Conservation (phyloP, 2,113 vertebrate species). For the Poecile atricapillus region DNA sequence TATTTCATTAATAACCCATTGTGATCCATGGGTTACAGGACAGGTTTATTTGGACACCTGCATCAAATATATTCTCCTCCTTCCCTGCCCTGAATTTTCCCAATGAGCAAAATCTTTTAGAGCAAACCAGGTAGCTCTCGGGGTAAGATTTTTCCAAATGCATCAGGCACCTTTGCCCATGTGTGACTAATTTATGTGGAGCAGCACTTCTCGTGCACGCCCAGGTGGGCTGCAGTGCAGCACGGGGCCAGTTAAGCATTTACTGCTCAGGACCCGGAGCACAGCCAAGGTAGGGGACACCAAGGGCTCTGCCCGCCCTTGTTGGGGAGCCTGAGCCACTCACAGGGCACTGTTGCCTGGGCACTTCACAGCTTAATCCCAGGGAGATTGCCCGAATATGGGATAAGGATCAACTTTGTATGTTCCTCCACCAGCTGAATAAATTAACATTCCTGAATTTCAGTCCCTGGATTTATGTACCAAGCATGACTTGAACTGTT, state of each 20-base stretch:
- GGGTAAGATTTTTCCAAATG: not conserved
- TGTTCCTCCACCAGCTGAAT: not conserved
- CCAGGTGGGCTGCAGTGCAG: not conserved
- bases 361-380: not conserved
- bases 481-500: not conserved
- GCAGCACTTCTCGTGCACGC: not conserved
- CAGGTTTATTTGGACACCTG: conserved; percentile 51
- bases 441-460: conserved; percentile 3
- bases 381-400: not conserved
- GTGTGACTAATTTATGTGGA: conserved; percentile 49
- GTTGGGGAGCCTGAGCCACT: not conserved
- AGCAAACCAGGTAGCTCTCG: not conserved
- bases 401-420: not conserved
- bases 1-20: conserved; percentile 53
- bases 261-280: not conserved
- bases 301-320: fast-evolving
- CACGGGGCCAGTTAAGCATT: not conserved
- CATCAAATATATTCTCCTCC: not conserved
- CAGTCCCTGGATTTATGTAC: not conserved
- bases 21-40: conserved; percentile 30
- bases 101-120: not conserved
- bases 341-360: not conserved
- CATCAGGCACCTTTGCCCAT: not conserved
- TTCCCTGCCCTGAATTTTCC: not conserved
- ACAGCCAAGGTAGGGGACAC: not conserved